phyloP scores from a whole-genome alignment of 2,797 vertebrate species.

The Lateolabrax maculatus region DNA sequence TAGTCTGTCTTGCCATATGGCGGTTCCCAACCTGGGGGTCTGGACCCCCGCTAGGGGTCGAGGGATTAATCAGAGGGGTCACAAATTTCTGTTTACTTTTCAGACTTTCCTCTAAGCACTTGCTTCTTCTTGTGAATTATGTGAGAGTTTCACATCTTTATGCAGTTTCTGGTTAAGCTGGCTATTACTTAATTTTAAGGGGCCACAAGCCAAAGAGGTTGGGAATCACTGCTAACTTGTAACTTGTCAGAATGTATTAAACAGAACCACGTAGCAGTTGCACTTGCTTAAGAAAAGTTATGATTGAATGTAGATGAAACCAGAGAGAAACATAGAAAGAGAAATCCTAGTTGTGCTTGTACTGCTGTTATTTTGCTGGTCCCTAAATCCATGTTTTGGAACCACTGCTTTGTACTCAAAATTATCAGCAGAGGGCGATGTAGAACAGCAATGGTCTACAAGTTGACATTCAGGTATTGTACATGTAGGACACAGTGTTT shows the following conservation, averaged over 20 bases:
- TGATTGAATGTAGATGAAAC: neutral
- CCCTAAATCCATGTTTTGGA: neutral
- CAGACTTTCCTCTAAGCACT: no score
- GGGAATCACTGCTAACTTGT: neutral
- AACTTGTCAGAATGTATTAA: neutral
- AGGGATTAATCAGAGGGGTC: no score
- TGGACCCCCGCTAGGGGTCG: no score
- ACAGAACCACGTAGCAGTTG: neutral
- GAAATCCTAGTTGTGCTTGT: neutral
- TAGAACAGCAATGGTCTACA: slow-evolving; percentile 38
- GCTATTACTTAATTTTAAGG: no score
- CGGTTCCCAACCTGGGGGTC: neutral
- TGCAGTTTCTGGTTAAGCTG: no score
- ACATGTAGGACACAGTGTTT: slow-evolving; percentile 47
- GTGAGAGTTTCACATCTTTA: neutral
- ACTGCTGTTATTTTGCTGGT: neutral
- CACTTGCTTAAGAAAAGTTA: neutral
- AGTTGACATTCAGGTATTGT: slow-evolving; percentile 56
- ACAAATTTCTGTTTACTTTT: neutral
- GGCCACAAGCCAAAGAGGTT: neutral
- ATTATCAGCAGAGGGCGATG: slow-evolving; percentile 67
- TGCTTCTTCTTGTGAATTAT: neutral
- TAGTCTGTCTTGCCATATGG: neutral
- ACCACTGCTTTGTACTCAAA: neutral
- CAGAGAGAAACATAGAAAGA: neutral